Evolutionary conservation across 2,888 invertebrate species (phyloP), one percentile per base, ranked within the genome.

Genomic region (Isotomurus palustris): DNA sequence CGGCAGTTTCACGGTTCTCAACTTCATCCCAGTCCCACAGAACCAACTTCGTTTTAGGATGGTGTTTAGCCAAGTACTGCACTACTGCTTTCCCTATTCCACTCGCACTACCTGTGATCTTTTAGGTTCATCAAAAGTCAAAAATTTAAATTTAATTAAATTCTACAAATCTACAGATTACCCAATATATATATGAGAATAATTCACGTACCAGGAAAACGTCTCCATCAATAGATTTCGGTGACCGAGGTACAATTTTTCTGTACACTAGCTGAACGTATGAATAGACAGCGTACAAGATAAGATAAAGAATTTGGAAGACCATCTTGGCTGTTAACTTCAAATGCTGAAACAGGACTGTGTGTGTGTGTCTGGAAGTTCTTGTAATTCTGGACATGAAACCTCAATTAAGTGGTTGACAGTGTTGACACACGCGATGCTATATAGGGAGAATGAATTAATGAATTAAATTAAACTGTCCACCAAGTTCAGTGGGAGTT

Each of bases 11-110:
- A 44, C 78, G 74, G 67, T 83, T 83, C 45, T 74, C 78, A 3
- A 68, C 71, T 54, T 76, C 74, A 71, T 85, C 82, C 47, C 83
- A 79, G 72, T 87, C 87, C 60, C 86, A 81, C 62, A 87, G 82
- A 1, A 87, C 79, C 1, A 86, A 80, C 45, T 75, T 78, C 2
- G 82, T 82, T 41, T 82, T 82, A 8, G 60, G 52, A 50, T 50
- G 24, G 29, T 53, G 47, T 17, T 75, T 75, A 1, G 82, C 79
- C 59, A 85, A 73, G 69, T 83, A 81, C 58, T 82, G 74, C 0
- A 84, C 82, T 61, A 85, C 74, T 72, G 84, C 82, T 58, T 80
- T 78, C 0, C 86, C 86, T 3, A 86, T 78, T n/a, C 85, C 85
- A 68, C 82, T 76, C 35, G 84, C 85, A 35, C 85, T 81, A 14